phyloP scores from a whole-genome alignment of 2,797 vertebrate species.

The Pangasius sanitwongsei region DNA sequence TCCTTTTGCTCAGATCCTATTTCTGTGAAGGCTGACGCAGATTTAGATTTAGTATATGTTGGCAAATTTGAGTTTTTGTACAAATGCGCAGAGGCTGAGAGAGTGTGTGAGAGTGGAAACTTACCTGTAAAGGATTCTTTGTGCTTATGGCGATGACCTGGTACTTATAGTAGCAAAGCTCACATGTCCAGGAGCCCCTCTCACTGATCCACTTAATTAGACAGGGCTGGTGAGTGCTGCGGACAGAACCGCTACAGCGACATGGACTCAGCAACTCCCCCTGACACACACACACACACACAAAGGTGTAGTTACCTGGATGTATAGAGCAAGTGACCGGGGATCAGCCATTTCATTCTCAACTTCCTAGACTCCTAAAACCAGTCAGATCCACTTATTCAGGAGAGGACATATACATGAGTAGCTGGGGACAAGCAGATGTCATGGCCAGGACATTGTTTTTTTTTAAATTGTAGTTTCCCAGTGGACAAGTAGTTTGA shows the following conservation, averaged over 20 bases:
- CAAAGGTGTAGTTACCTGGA: background rate
- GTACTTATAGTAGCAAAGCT: constrained; percentile 99
- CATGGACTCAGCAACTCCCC: constrained; percentile 97
- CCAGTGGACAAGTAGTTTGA: background rate
- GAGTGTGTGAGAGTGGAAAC: constrained; percentile 10
- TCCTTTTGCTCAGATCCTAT: constrained; percentile 7
- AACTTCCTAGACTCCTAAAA: background rate
- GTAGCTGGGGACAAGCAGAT: background rate
- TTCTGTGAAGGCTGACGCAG: constrained; percentile 1
- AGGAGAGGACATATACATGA: background rate
- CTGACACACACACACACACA: constrained; percentile 65
- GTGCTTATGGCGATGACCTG: constrained; percentile 99
- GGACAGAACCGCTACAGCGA: constrained; percentile 93
- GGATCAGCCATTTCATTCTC: background rate
- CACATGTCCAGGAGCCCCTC: constrained; percentile 97
- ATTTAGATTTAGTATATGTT: constrained; percentile 7
- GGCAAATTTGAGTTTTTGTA: background rate
- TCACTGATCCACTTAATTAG: constrained; percentile 98
- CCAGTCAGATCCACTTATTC: background rate
- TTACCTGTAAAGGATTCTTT: constrained; percentile 99
- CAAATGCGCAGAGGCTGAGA: background rate
- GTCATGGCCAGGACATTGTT: background rate
- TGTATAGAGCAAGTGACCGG: background rate
- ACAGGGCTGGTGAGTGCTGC: constrained; percentile 94
- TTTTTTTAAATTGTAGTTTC: background rate